Conservation (phyloP, 2,113 vertebrate genomes). For the Pseudorhombus dupliciocellatus region DNA sequence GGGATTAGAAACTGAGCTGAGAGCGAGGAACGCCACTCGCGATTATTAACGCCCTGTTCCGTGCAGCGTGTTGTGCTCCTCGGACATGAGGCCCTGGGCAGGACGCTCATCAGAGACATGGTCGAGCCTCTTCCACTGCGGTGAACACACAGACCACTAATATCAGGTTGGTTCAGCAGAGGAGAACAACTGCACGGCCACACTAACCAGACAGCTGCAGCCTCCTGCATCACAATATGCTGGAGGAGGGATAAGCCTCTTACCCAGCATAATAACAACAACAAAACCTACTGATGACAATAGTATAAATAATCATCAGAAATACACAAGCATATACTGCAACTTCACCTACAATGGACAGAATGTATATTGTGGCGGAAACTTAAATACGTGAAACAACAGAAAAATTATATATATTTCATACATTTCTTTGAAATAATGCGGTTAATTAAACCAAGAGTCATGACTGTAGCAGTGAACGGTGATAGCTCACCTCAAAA, state of each 20-base stretch:
- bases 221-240: constrained; percentile 42
- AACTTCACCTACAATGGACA: not conserved
- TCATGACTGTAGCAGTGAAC: too few species aligned
- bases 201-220: constrained; percentile 65
- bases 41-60: constrained; percentile 8
- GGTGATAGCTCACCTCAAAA: not conserved
- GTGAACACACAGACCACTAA: constrained; percentile 63
- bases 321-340: not conserved
- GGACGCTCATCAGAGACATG: constrained; percentile 42
- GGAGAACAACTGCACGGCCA: constrained; percentile 61
- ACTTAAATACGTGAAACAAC: too few species aligned
- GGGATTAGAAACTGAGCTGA: constrained; percentile 4
- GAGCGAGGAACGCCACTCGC: not conserved
- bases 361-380: not conserved
- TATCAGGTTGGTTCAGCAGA: constrained; percentile 65
- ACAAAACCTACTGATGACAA: constrained; percentile 9
- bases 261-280: constrained; percentile 24
- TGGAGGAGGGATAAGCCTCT: constrained; percentile 34
- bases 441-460: too few species aligned
- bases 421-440: too few species aligned
- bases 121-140: constrained; percentile 55
- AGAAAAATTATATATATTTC: too few species aligned
- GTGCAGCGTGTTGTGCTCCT: constrained; percentile 5
- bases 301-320: constrained; percentile 15
- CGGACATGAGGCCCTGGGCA: constrained; percentile 17